A percentile compares a stretch with the other conserved stretches of the same genome.
Conservation (phyloP, 2,113 vertebrate genomes). For the Dolichotis patagonum region DNA sequence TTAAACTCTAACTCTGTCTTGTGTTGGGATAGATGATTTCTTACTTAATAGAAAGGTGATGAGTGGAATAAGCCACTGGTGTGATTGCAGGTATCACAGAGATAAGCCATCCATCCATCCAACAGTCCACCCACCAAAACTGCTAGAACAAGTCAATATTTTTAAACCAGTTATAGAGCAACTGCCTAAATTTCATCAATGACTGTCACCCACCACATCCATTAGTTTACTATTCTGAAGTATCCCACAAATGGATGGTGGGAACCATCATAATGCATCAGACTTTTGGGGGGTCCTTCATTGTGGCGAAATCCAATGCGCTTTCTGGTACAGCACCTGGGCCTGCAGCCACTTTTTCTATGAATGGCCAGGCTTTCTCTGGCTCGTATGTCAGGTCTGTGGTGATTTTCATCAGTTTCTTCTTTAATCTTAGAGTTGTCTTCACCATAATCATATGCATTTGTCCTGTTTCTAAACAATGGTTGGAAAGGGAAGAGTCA, state of each 20-base stretch:
- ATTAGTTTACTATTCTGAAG: not conserved
- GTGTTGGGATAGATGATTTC: constrained; percentile 30
- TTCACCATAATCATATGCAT: not conserved
- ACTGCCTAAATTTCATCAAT: constrained; percentile 16
- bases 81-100: constrained; percentile 17
- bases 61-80: constrained; percentile 33
- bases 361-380: not conserved
- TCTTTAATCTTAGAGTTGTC: not conserved
- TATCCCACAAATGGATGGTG: not conserved
- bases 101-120: not conserved
- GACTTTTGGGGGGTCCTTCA: not conserved
- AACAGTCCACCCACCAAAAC: not conserved
- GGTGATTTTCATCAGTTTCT: not conserved
- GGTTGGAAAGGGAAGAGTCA: not conserved
- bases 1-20: constrained; percentile 52
- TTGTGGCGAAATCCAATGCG: not conserved
- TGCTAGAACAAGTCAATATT: not conserved
- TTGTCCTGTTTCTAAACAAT: not conserved
- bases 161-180: not conserved
- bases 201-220: not conserved
- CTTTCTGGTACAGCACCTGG: not conserved
- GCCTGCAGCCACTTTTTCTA: not conserved
- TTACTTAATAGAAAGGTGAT: constrained; percentile 52
- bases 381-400: not conserved
- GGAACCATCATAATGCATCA: not conserved